A percentile compares a stretch with the other conserved stretches of the same genome.
phyloP scores from a whole-genome alignment of 2,113 vertebrate genomes.

The Egretta garzetta region DNA sequence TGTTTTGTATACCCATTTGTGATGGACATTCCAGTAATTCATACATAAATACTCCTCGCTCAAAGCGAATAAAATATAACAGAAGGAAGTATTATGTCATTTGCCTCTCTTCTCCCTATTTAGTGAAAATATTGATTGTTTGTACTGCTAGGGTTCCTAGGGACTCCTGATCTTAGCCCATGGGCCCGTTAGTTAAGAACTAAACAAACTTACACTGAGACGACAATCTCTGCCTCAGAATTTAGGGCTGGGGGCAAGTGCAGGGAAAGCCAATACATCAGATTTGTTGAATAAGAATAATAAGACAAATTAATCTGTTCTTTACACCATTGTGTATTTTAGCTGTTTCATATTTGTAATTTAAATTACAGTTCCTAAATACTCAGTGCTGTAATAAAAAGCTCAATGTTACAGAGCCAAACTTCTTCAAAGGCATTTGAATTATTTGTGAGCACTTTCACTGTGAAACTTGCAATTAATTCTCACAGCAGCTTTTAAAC shows the following conservation, averaged over 20 bases:
- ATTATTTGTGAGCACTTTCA: neutral
- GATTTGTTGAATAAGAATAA: neutral
- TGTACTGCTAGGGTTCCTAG: neutral
- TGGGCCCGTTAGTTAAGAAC: neutral
- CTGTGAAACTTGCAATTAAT: neutral
- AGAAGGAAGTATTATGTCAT: neutral
- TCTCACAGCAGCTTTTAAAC: neutral
- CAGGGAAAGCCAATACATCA: neutral
- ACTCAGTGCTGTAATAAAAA: neutral
- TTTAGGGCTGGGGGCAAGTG: neutral
- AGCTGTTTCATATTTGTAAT: neutral
- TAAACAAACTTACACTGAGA: neutral
- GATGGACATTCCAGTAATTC: neutral
- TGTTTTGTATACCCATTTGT: neutral
- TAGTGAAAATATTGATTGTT: neutral
- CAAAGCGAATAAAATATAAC: neutral
- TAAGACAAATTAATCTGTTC: neutral
- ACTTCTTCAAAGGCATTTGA: neutral
- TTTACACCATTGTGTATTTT: neutral
- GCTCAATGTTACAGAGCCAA: neutral
- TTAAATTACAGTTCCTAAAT: neutral
- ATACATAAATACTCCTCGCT: neutral
- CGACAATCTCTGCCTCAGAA: neutral
- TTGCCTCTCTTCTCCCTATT: neutral
- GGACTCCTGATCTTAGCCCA: neutral